Base-by-base conservation (phyloP, 2,797 vertebrate genomes). In the Salarias fasciatus region DNA sequence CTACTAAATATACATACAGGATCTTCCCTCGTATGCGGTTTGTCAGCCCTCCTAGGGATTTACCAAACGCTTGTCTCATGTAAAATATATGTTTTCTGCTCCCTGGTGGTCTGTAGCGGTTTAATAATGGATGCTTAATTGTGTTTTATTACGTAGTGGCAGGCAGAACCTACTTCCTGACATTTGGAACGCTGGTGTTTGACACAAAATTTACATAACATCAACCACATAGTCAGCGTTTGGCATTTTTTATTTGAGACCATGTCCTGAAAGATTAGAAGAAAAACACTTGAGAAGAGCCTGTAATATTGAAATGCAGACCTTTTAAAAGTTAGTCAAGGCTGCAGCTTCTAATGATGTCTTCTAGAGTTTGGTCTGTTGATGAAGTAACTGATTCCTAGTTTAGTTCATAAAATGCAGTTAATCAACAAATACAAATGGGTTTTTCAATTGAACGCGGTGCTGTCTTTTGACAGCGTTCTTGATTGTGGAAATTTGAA, bases 71-170 rank as follows among this genome's bases (percentile, higher is more conserved):
- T 15, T 18, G 47, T 12, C 36, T 1, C 45, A 33, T 40, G 30
- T 9, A 24, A 42, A 37, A 24, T 7, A 30, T 18, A 4, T 12
- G 5, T 52, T 18, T 29, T 13, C 13, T 63, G 14, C 58, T 1
- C 5, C 1, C 13, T 0, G 3, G 2, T 33, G 36, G 42, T 33
- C 5, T 0, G 11, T 30, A 11, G 9, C 8, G 51, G 0, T 53
- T 53, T 24, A 58, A 43, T 44, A 30, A 48, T 53, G 11, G 13
- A 18, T 48, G 13, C 2, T 36, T 31, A 9, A 36, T 54, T 63
- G 12, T 14, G 18, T 41, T 48, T 24, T 33, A 45, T 53, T 44
- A 10, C 15, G 29, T 11, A 6, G 33, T 18, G 45, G 11, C 13
- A 48, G 43, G 35, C 41, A 8, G 2, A 18, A 35, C 14, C 8